Evolutionary conservation across 2,888 invertebrate species (phyloP).

Genomic region (Baronia brevicornis): DNA sequence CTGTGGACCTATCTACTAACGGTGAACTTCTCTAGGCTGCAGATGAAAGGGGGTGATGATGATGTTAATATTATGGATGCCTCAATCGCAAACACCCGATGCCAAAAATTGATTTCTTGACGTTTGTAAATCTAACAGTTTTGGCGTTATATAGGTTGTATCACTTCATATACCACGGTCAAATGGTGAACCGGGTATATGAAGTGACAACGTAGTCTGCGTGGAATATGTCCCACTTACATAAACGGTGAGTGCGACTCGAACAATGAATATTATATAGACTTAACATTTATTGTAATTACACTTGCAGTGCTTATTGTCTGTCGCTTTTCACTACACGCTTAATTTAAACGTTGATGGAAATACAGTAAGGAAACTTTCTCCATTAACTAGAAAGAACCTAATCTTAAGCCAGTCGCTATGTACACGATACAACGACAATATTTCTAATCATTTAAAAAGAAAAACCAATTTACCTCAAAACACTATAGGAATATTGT

Average conservation of each 20-base stretch:
- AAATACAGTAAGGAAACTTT: constrained; percentile 34
- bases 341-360: constrained; percentile 35
- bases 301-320: constrained; percentile 14
- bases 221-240: constrained; percentile 7
- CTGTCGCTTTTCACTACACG: constrained; percentile 38
- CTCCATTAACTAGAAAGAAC: constrained; percentile 31
- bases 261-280: constrained; percentile 16
- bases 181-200: not conserved
- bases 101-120: too few species aligned
- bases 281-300: constrained; percentile 14
- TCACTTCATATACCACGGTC: too few species aligned
- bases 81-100: too few species aligned
- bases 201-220: not conserved
- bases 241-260: constrained; percentile 3
- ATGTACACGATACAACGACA: constrained; percentile 15
- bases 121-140: too few species aligned
- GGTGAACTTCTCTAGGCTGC: too few species aligned
- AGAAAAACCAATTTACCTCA: not conserved
- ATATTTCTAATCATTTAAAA: constrained; percentile 2
- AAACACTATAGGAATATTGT: not conserved
- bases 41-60: too few species aligned
- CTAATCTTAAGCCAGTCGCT: constrained; percentile 13
- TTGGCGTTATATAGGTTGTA: too few species aligned
- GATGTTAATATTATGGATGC: too few species aligned
- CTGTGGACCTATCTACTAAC: too few species aligned